phyloP scores from a whole-genome alignment of 2,113 vertebrate species.

The Amphilophus citrinellus region DNA sequence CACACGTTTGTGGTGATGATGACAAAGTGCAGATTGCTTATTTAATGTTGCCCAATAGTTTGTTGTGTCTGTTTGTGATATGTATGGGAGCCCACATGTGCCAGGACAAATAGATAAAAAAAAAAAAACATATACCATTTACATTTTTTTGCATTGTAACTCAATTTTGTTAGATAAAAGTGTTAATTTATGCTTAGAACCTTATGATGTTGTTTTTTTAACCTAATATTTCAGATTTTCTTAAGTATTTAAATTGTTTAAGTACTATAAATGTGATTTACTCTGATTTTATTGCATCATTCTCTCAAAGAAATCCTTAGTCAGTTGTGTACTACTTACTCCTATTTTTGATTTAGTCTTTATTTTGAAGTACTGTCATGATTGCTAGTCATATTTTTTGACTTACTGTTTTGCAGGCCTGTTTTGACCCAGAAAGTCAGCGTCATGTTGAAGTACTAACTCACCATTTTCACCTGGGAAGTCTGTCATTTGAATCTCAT shows the following conservation, averaged over 20 bases:
- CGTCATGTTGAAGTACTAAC: neutral
- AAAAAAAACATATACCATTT: neutral
- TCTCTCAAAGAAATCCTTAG: neutral
- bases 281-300: neutral
- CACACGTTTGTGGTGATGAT: constrained; percentile 35
- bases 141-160: neutral
- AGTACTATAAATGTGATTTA: neutral
- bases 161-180: neutral
- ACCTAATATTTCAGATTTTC: neutral
- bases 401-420: too few species aligned
- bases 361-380: neutral
- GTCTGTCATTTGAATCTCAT: neutral
- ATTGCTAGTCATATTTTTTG: too few species aligned
- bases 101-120: rapidly evolving
- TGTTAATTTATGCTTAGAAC: neutral
- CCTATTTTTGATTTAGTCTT: neutral
- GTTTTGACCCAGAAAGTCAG: neutral
- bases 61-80: neutral
- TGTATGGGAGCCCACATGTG: neutral
- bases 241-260: neutral
- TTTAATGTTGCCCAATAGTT: constrained; percentile 44
- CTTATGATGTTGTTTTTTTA: neutral
- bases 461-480: too few species aligned
- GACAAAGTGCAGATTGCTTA: constrained; percentile 11
- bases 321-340: neutral